phyloP scores from a whole-genome alignment of 2,888 invertebrate species.

The Orthosia incerta region DNA sequence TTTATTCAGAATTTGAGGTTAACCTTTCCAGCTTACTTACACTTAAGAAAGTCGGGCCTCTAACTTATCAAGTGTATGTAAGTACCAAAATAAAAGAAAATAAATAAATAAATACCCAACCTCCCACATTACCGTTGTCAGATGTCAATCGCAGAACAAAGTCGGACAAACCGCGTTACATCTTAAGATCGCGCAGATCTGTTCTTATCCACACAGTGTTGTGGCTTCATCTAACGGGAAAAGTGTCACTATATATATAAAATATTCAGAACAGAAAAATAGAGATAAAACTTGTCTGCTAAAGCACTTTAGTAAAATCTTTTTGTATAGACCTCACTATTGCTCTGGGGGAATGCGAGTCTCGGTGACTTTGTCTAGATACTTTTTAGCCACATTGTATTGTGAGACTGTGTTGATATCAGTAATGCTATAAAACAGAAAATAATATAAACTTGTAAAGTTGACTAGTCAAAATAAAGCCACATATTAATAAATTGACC shows the following conservation, averaged over 20 bases:
- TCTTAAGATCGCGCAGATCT: conserved; percentile 14
- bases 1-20: too few species aligned
- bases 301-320: conserved; percentile 35
- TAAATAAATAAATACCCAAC: neutral
- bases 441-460: neutral
- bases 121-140: neutral
- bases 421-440: neutral
- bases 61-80: too few species aligned
- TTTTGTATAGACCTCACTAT: conserved; percentile 17
- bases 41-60: neutral
- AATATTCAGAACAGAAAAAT: conserved; percentile 23
- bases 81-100: neutral
- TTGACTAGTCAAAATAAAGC: neutral
- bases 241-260: conserved; percentile 16
- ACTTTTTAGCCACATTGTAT: neutral
- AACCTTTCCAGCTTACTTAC: too few species aligned
- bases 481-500: neutral
- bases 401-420: neutral
- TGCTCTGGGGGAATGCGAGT: conserved; percentile 17
- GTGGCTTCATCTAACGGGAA: conserved; percentile 2
- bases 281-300: conserved; percentile 15
- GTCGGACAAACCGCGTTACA: neutral
- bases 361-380: neutral
- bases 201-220: neutral
- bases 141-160: neutral